These are phyloP conservation scores for Colletes latitarsis DNA, from an alignment of 1,140 invertebrate genomes.

Conservation along the genomic window DNA sequence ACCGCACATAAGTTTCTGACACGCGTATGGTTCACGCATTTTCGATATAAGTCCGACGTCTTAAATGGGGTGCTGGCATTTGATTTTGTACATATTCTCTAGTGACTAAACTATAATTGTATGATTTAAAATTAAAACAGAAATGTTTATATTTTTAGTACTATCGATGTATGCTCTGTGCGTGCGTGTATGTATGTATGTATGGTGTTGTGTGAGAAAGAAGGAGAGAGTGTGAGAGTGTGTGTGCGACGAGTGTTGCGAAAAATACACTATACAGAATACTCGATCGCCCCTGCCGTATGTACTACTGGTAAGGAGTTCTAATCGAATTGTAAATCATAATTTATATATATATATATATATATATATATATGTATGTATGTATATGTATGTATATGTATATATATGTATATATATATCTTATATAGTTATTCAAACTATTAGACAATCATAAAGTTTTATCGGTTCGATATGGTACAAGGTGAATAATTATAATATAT, in stretches of 20 bases:
- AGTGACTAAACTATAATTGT: slow-evolving; percentile 38
- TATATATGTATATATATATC: no score
- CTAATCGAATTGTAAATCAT: slow-evolving; percentile 26
- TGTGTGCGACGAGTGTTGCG: slow-evolving; percentile 35
- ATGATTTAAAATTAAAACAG: slow-evolving; percentile 51
- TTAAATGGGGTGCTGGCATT: slow-evolving; percentile 59
- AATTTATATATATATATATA: slow-evolving; percentile 34
- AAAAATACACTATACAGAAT: slow-evolving; percentile 21
- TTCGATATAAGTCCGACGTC: not conserved
- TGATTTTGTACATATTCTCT: slow-evolving; percentile 52
- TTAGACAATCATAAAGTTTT: slow-evolving; percentile 63
- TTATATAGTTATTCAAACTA: slow-evolving; percentile 48
- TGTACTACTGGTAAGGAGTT: slow-evolving; percentile 14
- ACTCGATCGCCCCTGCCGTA: slow-evolving; percentile 41
- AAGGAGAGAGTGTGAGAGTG: not conserved
- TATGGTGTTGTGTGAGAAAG: no score
- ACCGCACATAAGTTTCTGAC: not conserved
- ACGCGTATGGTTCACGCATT: not conserved
- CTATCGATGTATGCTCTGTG: slow-evolving; percentile 44
- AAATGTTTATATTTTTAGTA: slow-evolving; percentile 62
- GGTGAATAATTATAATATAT: slow-evolving; percentile 40
- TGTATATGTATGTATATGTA: no score
- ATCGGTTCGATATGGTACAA: slow-evolving; percentile 52
- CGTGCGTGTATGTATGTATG: not conserved
- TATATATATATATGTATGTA: no score